Evolutionary conservation across 2,113 vertebrate species (phyloP).

Genomic region (Choloepus hoffmanni): DNA sequence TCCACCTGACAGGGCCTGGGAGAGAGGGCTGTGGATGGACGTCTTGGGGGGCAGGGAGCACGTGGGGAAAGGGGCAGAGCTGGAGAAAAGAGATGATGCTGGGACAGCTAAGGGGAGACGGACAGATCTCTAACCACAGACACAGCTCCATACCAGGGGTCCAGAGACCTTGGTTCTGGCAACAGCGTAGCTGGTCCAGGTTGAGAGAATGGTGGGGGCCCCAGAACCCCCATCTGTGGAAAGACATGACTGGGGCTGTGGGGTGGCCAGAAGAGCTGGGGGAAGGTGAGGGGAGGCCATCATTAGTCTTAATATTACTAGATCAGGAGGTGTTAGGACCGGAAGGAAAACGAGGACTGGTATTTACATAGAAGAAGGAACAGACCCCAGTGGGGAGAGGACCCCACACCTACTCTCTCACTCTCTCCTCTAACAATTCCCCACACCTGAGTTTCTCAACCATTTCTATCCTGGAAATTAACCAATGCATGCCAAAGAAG

Average conservation of each 20-base stretch:
- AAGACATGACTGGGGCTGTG: not conserved
- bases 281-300: not conserved
- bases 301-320: not conserved
- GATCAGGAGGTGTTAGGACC: not conserved
- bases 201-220: not conserved
- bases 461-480: constrained; percentile 51
- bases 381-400: not conserved
- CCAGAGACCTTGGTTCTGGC: not conserved
- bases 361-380: constrained; percentile 24
- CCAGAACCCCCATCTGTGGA: not conserved
- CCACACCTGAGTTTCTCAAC: not conserved
- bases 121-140: not conserved
- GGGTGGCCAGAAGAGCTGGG: not conserved
- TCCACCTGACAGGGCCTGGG: constrained; percentile 50
- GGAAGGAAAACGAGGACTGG: not conserved
- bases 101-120: not conserved
- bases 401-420: not conserved
- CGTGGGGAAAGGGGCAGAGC: not conserved
- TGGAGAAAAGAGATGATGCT: not conserved
- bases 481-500: not conserved
- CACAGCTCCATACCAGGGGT: not conserved
- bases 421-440: not conserved
- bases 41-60: not conserved
- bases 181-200: not conserved
- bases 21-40: constrained; percentile 17